phyloP scores from a whole-genome alignment of 2,797 vertebrate genomes.

The Neosalanx taihuensis region DNA sequence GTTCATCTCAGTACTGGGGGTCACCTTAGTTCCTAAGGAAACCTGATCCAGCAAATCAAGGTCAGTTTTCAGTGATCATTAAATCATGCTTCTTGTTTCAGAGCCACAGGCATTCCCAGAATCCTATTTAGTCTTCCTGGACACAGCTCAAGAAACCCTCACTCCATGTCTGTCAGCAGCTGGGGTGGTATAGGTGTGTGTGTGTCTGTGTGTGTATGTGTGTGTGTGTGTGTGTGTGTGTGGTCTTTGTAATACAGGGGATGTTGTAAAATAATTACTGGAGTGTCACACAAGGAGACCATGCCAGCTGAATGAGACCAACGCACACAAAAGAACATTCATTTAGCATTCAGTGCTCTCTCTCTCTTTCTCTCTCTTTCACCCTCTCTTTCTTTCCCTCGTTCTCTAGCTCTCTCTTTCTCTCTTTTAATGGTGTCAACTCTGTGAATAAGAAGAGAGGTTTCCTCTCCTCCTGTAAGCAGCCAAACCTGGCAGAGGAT shows the following conservation, averaged over 20 bases:
- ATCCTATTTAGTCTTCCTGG: neutral
- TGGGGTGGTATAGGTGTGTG: constrained; percentile 8
- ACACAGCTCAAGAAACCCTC: neutral
- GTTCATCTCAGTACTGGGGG: neutral
- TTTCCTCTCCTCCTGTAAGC: too few relatives aligned
- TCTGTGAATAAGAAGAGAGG: too few relatives aligned
- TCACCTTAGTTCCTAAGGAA: constrained; percentile 40
- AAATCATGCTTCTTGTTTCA: constrained; percentile 48
- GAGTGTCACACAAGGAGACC: neutral
- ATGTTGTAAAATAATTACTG: too few relatives aligned
- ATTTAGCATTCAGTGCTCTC: too few relatives aligned
- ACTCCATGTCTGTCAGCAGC: neutral
- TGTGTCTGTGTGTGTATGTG: constrained; percentile 33
- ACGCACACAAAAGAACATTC: neutral
- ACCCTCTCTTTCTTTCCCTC: too few relatives aligned
- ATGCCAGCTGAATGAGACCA: neutral
- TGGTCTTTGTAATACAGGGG: too few relatives aligned
- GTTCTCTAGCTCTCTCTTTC: too few relatives aligned
- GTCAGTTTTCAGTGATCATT: constrained; percentile 63
- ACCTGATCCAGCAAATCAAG: constrained; percentile 60
- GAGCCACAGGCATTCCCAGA: neutral
- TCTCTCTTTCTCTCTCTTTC: too few relatives aligned
- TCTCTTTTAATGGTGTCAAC: too few relatives aligned
- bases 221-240: constrained; percentile 24
- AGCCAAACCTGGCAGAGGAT: too few relatives aligned